Evolutionary conservation across 2,797 vertebrate genomes (phyloP), one percentile per base, ranked within the genome.

Genomic region (Tolypeutes matacus): DNA sequence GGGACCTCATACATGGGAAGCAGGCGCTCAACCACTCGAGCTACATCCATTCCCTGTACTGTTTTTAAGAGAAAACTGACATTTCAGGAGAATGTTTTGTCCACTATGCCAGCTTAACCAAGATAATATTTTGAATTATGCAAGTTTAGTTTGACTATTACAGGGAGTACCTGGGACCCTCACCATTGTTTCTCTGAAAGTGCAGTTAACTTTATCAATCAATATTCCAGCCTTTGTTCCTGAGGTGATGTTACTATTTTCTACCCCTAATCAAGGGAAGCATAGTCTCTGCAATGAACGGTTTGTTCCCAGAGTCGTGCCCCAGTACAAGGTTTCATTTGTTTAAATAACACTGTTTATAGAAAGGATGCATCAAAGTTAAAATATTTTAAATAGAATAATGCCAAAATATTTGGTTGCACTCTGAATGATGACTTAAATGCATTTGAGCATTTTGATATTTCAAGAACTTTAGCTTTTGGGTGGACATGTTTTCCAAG

Each of bases 301-400:
- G 70, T 88, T 85, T 89, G 92, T 92, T 92, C 94, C 75, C 80
- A 76, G 95, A 93, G 46, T 86, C 14, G 2, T 95, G 82, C 60
- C 91, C 65, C 31, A 20, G 75, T 18, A 29, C 85, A 77, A 86
- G 90, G 89, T 92, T 95, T 92, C 76, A 18, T 92, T 95, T 95
- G 94, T 96, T 96, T 96, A 92, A 96, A 89, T 89, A 95, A 53
- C 72, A 82, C 76, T 96, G 77, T 95, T 93, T 95, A 93, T 94
- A 76, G 64, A 94, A 95, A 89, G 62, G 84, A 65, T 85, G 92
- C 93, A 95, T 95, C 94, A 96, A 94, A 93, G 84, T 95, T 89
- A 85, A 97, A 97, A 60, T 92, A 89, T 78, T 95, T 96, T 93
- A 85, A 97, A 92, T 91, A 97, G 91, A 87, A 95, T 70, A 93